phyloP scores from a whole-genome alignment of 2,113 vertebrate species.

The Vulpes lagopus region DNA sequence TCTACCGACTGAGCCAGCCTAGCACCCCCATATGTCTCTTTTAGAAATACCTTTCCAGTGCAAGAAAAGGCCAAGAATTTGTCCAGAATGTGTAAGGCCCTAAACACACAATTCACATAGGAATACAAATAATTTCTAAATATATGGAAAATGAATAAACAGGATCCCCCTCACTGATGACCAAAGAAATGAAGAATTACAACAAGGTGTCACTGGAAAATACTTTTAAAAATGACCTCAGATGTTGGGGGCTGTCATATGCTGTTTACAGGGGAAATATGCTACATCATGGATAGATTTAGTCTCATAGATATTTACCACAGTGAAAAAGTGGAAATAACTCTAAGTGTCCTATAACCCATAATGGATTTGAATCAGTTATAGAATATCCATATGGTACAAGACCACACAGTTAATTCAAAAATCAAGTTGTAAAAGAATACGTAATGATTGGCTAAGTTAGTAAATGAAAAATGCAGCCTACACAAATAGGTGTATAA shows the following conservation, averaged over 20 bases:
- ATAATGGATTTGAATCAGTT: background rate
- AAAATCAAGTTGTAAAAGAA: constrained; percentile 47
- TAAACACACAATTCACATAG: background rate
- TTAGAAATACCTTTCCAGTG: background rate
- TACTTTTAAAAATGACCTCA: background rate
- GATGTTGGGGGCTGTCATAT: background rate
- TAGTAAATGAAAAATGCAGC: constrained; percentile 42
- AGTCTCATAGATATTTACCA: background rate
- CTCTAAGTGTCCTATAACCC: background rate
- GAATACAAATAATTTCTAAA: background rate
- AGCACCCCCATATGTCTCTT: background rate
- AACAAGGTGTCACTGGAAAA: background rate
- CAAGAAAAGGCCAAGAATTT: background rate
- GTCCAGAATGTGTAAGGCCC: background rate
- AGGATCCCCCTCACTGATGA: background rate
- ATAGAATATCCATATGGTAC: background rate
- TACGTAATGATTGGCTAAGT: background rate
- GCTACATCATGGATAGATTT: background rate
- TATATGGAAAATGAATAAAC: background rate
- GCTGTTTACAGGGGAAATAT: background rate
- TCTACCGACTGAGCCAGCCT: background rate
- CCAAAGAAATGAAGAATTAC: constrained; percentile 25
- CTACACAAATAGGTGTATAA: background rate
- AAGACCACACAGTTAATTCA: background rate
- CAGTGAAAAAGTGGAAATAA: constrained; percentile 5